Base-by-base conservation (phyloP, 2,888 invertebrate species). In the Perizoma flavofasciatum region DNA sequence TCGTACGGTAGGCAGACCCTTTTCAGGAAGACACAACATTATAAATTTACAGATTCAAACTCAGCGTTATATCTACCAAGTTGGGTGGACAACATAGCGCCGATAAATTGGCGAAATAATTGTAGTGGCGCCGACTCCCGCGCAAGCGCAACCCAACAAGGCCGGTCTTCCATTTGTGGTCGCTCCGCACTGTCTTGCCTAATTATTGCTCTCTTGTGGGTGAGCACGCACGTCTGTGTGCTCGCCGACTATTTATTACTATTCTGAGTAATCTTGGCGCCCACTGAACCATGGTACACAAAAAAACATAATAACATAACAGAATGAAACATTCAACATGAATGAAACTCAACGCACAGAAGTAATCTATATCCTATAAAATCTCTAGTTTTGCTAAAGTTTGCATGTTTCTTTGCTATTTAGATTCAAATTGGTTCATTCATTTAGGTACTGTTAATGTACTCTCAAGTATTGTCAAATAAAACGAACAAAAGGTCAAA, bases 171-270 rank as follows among this genome's bases (percentile, higher is more conserved):
- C 90, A 87, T 89, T 86, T 90, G 83, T 80, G 87, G 89, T 71
- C 73, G 74, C 66, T 52, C 76, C 72, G 65, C 72, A 72, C 73
- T 77, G 72, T 75, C 81, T 78, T 78, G 77, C 90, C 89, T 88
- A 89, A 89, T 89, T 88, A 89, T 86, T 80, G 82, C 68, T 72
- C 77, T 74, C 76, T 75, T 87, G 91, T 90, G 91, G 90, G 90
- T 86, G 89, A 46, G 72, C 84, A 83, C 85, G 85, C 85, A 85
- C 77, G 73, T 63, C 68, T 71, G 73, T 70, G 68, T 72, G 75
- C 80, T 77, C 80, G 79, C 79, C 86, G 85, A 35, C 85, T 86
- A 82, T 83, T 83, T 82, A 74, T 79, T 76, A 70, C 71, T 68
- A 61, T 61, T 22, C 71, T 73, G 72, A 76, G 68, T 71, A 48